A percentile compares a stretch with the other conserved stretches of the same genome.
Conservation (phyloP, 2,113 vertebrate genomes). For the Otocyon megalotis region DNA sequence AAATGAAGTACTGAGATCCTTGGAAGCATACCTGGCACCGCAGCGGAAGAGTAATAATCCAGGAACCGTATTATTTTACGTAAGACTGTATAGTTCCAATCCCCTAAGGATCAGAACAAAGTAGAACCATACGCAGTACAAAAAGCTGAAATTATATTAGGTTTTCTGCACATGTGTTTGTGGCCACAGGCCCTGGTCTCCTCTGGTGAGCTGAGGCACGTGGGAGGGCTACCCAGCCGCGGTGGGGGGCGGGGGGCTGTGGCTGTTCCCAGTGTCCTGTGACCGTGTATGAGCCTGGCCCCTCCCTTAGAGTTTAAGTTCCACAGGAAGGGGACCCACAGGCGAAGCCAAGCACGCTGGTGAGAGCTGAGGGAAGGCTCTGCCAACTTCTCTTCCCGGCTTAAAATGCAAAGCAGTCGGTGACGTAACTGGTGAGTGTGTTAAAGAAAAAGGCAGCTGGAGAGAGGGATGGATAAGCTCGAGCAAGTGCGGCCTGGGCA, state of each 20-base stretch:
- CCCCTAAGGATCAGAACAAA: not conserved
- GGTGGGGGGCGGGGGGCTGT: not conserved
- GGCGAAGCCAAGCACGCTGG: not conserved
- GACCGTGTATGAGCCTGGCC: not conserved
- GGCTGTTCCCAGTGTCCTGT: not conserved
- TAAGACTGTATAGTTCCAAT: not conserved
- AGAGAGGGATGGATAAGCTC: not conserved
- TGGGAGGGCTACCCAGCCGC: not conserved
- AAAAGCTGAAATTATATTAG: not conserved
- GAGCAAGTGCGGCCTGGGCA: not conserved
- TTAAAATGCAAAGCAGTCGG: not conserved
- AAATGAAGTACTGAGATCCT: not conserved
- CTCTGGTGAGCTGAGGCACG: accelerated
- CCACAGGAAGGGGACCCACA: not conserved
- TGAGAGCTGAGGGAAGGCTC: not conserved
- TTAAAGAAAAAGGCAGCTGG: not conserved
- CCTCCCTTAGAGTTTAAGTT: not conserved
- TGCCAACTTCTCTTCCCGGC: too few relatives aligned
- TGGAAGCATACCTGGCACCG: not conserved
- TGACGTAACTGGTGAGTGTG: not conserved
- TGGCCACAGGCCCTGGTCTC: not conserved
- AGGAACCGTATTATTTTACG: accelerated
- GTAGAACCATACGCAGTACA: not conserved
- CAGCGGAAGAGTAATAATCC: not conserved
- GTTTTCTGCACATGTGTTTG: not conserved